These are phyloP conservation scores for Turdus rufiventris DNA, from an alignment of 2,113 vertebrate species.

Conservation along the genomic window DNA sequence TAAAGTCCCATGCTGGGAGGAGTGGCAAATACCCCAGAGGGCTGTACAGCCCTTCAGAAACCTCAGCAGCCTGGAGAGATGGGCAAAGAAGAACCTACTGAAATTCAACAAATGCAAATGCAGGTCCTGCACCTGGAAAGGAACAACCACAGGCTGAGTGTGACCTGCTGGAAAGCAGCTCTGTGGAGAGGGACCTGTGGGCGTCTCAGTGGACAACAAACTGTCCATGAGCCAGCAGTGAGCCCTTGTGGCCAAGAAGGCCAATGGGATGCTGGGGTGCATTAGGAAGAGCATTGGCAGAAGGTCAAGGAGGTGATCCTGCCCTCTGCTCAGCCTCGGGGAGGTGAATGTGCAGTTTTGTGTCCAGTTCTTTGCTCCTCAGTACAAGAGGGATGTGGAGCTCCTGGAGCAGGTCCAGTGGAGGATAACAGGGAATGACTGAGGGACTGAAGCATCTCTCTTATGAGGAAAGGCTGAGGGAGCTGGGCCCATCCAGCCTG, in stretches of 20 bases:
- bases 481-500: not conserved
- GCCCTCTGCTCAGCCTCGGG: not conserved
- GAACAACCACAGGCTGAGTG: not conserved
- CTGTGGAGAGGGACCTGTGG: not conserved
- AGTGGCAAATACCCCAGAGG: not conserved
- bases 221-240: not conserved
- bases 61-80: not conserved
- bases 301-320: not conserved
- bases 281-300: not conserved
- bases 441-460: not conserved
- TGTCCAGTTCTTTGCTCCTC: not conserved
- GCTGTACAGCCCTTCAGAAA: not conserved
- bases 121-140: not conserved
- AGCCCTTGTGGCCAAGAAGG: not conserved
- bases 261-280: not conserved
- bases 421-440: not conserved
- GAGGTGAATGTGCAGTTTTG: not conserved
- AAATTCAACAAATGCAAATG: not conserved
- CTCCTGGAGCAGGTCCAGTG: rapidly evolving
- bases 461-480: not conserved
- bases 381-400: not conserved
- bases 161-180: not conserved
- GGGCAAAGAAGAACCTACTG: not conserved
- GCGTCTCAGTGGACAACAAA: not conserved
- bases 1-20: not conserved